A percentile compares a stretch with the other conserved stretches of the same genome.
phyloP scores from a whole-genome alignment of 2,888 invertebrate genomes.

The Microctonus aethiopoides region DNA sequence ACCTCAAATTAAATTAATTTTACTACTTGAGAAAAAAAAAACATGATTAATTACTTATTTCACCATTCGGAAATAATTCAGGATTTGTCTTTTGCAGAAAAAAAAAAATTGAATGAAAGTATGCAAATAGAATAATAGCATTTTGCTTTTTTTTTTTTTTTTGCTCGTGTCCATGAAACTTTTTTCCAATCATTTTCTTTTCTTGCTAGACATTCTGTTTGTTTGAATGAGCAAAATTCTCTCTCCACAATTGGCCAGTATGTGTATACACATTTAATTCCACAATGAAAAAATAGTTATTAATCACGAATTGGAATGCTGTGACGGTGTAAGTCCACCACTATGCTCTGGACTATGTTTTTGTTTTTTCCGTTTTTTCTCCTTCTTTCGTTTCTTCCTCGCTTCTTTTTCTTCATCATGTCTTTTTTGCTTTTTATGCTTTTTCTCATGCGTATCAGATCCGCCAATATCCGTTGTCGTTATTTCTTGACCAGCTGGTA shows the following conservation, averaged over 20 bases:
- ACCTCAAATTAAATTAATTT: neutral
- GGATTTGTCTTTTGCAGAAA: neutral
- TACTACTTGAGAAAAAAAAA: neutral
- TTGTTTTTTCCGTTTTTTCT: conserved; percentile 94
- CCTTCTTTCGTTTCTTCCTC: conserved; percentile 92
- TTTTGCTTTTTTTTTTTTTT: neutral
- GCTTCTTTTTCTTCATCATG: conserved; percentile 92
- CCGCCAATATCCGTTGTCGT: conserved; percentile 75
- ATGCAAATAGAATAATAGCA: neutral
- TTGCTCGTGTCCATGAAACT: no score
- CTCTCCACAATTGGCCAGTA: conserved; percentile 26
- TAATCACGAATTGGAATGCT: conserved; percentile 71
- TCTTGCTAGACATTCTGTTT: neutral
- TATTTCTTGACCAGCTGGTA: conserved; percentile 79
- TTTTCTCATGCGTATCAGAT: conserved; percentile 91
- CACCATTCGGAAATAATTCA: neutral
- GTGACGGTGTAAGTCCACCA: conserved; percentile 75
- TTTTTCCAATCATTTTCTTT: neutral
- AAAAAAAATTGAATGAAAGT: neutral
- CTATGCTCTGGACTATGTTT: conserved; percentile 90
- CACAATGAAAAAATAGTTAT: conserved; percentile 44
- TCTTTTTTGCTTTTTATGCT: conserved; percentile 93
- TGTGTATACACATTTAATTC: conserved; percentile 21
- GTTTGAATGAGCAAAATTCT: conserved; percentile 30
- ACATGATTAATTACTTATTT: neutral